Conservation (phyloP, 2,797 vertebrate species). For the Hozukius guyotensis region DNA sequence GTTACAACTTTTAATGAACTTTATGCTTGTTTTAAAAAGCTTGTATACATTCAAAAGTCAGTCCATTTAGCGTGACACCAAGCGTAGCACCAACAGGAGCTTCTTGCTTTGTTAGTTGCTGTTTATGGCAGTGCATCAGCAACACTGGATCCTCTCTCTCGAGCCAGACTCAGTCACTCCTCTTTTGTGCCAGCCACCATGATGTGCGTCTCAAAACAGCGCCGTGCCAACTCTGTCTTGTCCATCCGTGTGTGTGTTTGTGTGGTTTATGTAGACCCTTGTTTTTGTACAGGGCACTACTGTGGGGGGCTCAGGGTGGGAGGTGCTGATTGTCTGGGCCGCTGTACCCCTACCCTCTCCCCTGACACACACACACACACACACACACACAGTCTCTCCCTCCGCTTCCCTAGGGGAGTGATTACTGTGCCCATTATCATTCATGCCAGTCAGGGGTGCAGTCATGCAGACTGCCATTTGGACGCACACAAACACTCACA, state of each 20-base stretch:
- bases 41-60: not conserved
- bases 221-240: constrained; percentile 14
- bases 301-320: constrained; percentile 36
- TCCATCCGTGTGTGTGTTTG: not conserved
- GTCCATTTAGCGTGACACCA: not conserved
- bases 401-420: constrained; percentile 43
- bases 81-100: not conserved
- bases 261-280: constrained; percentile 23
- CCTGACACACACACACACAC: constrained; percentile 23
- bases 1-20: not conserved
- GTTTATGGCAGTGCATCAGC: not conserved
- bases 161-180: constrained; percentile 13
- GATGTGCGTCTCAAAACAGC: constrained; percentile 16
- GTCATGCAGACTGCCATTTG: constrained; percentile 64
- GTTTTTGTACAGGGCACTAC: constrained; percentile 54
- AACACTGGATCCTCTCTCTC: not conserved
- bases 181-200: constrained; percentile 32
- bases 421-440: constrained; percentile 72
- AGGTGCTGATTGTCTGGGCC: constrained; percentile 47
- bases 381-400: constrained; percentile 40
- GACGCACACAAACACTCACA: constrained; percentile 37
- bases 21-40: not conserved
- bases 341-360: constrained; percentile 29
- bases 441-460: constrained; percentile 67
- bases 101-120: not conserved